phyloP scores from a whole-genome alignment of 2,888 invertebrate genomes.

The Horisme vitalbata region DNA sequence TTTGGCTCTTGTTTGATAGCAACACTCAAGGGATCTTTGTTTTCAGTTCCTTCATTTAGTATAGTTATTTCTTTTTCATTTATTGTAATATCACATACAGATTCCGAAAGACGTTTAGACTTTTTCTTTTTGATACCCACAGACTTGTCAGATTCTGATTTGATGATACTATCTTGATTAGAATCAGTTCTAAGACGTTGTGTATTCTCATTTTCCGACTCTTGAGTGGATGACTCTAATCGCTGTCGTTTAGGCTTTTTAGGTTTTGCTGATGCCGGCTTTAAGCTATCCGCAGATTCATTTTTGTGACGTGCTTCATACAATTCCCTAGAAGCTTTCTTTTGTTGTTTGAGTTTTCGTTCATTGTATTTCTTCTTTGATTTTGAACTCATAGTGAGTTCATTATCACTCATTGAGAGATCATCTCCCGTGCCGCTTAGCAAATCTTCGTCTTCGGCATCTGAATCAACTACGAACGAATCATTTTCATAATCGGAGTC shows the following conservation, averaged over 20 bases:
- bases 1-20: slow-evolving; percentile 61
- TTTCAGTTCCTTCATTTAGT: slow-evolving; percentile 41
- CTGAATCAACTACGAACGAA: slow-evolving; percentile 81
- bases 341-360: slow-evolving; percentile 68
- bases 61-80: slow-evolving; percentile 66
- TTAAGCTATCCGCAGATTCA: slow-evolving; percentile 38
- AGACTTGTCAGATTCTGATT: slow-evolving; percentile 36
- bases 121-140: slow-evolving; percentile 42
- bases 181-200: slow-evolving; percentile 58
- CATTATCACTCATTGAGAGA: slow-evolving; percentile 68
- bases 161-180: slow-evolving; percentile 43
- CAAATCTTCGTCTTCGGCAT: slow-evolving; percentile 68
- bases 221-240: slow-evolving; percentile 50
- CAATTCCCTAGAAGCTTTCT: slow-evolving; percentile 73
- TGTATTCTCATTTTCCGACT: slow-evolving; percentile 49
- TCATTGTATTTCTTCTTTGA: slow-evolving; percentile 72
- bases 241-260: slow-evolving; percentile 48
- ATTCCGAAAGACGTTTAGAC: slow-evolving; percentile 46
- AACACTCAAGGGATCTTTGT: slow-evolving; percentile 55
- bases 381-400: slow-evolving; percentile 65
- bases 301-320: slow-evolving; percentile 65
- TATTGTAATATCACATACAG: slow-evolving; percentile 43
- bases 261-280: slow-evolving; percentile 25
- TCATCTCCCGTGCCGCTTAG: slow-evolving; percentile 73
- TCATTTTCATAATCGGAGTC: slow-evolving; percentile 77